Base-by-base conservation (phyloP, 2,888 invertebrate genomes). In the Diloba caeruleocephala region DNA sequence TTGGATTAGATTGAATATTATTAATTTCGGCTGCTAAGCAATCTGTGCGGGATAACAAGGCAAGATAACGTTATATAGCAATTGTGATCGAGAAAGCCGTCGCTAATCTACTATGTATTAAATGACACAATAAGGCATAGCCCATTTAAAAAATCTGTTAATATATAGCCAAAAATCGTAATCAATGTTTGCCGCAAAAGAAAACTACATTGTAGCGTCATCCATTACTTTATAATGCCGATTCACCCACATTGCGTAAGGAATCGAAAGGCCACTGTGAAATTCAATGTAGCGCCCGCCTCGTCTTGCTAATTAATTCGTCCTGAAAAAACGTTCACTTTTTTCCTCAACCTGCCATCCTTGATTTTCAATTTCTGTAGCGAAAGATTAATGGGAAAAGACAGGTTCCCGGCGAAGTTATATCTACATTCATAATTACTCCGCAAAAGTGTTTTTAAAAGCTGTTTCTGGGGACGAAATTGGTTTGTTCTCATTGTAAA, bases 321-420 rank as follows among this genome's bases (percentile, higher is more conserved):
- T 81, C 64, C 73, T 79, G 78, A 70, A 80, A 82, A 79, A 79
- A 74, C 72, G 76, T 76, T 74, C 71, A 54, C 71, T 78, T 79
- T 77, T 84, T 85, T 79, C 81, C 72, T 67, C 73, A 67, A 77
- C 74, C 79, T 81, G 80, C 78, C 80, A 81, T 78, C 79, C 79
- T 76, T 82, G 86, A 86, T 86, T 87, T 87, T 87, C 84, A 84
- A 88, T 86, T 87, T 85, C 81, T 80, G 74, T 74, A 72, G 74
- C 76, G 63, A 80, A 84, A 85, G 85, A 88, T 87, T 87, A 87
- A 88, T 88, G 82, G 74, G 58, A 29, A 75, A 66, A 74, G 79
- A 82, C 85, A 84, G 75, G 41, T 76, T 73, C 58, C 61, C 69
- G 53, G 56, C 70, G 45, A 64, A 79, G 73, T 76, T 81, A 79